Evolutionary conservation across 2,888 invertebrate genomes (phyloP).

Genomic region (Zeuzera pyrina): DNA sequence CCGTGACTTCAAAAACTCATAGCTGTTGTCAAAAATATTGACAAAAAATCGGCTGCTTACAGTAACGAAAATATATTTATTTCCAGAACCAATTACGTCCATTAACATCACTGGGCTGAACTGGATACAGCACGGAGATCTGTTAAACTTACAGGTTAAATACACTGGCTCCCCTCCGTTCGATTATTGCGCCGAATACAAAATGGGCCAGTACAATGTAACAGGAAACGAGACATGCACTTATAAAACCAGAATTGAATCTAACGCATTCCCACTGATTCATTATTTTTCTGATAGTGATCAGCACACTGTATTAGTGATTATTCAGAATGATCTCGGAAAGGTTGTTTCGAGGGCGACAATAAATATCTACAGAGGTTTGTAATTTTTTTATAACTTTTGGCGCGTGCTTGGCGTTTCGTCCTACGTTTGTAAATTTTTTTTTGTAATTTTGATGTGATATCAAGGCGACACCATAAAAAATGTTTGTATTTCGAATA

Average conservation of each 20-base stretch:
- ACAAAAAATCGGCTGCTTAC: no score
- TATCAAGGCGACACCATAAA: no score
- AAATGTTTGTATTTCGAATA: no score
- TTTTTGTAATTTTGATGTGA: no score
- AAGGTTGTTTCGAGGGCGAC: conserved; percentile 79
- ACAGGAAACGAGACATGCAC: conserved; percentile 85
- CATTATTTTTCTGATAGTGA: conserved; percentile 81
- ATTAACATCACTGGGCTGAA: conserved; percentile 82
- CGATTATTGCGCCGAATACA: conserved; percentile 78
- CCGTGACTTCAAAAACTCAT: no score
- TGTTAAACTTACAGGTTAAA: conserved; percentile 78
- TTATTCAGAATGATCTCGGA: conserved; percentile 84
- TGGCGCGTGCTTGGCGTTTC: no score
- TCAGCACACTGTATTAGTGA: conserved; percentile 83
- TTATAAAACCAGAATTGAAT: conserved; percentile 35
- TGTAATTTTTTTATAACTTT: no score
- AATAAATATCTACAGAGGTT: conserved; percentile 90
- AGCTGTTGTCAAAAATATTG: no score
- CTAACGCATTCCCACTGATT: conserved; percentile 75
- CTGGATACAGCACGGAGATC: conserved; percentile 88
- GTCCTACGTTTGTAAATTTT: no score
- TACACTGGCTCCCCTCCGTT: conserved; percentile 85
- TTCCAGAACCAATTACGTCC: conserved; percentile 79
- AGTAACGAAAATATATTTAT: conserved; percentile 15
- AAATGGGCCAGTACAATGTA: conserved; percentile 76